Conservation (phyloP, 2,113 vertebrate species). For the Laticauda colubrina region DNA sequence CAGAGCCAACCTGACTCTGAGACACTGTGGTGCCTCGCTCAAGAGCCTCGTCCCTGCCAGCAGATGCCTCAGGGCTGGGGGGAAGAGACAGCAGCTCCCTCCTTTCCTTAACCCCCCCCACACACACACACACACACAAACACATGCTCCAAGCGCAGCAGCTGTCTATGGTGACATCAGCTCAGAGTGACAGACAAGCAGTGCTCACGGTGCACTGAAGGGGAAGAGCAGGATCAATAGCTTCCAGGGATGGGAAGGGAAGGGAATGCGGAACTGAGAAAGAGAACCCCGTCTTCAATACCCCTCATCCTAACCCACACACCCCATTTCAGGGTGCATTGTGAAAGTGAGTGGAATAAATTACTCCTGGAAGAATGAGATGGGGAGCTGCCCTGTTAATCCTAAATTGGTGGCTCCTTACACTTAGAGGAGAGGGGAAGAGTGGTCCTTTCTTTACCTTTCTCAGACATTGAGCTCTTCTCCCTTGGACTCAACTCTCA, state of each 20-base stretch:
- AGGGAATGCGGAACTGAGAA: background rate
- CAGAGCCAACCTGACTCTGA: background rate
- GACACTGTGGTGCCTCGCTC: background rate
- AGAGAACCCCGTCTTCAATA: slow-evolving; percentile 40
- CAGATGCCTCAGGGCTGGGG: background rate
- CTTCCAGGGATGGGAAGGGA: background rate
- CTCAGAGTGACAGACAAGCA: slow-evolving; percentile 3
- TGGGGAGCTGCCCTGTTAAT: background rate
- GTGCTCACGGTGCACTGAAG: background rate
- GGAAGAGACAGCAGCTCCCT: background rate
- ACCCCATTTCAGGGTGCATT: background rate
- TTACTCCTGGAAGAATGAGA: background rate
- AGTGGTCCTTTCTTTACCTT: background rate
- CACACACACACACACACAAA: too few species aligned
- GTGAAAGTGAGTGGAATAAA: slow-evolving; percentile 17
- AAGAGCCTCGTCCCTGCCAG: background rate
- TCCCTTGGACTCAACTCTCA: background rate
- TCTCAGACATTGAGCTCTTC: background rate
- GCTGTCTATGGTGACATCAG: slow-evolving; percentile 37
- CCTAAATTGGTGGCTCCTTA: background rate
- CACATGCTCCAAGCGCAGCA: background rate
- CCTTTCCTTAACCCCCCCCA: background rate
- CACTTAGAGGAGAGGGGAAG: background rate
- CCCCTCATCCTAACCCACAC: background rate
- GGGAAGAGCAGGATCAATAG: slow-evolving; percentile 5